Conservation (phyloP, 2,797 vertebrate species). For the Anguilla obscura region DNA sequence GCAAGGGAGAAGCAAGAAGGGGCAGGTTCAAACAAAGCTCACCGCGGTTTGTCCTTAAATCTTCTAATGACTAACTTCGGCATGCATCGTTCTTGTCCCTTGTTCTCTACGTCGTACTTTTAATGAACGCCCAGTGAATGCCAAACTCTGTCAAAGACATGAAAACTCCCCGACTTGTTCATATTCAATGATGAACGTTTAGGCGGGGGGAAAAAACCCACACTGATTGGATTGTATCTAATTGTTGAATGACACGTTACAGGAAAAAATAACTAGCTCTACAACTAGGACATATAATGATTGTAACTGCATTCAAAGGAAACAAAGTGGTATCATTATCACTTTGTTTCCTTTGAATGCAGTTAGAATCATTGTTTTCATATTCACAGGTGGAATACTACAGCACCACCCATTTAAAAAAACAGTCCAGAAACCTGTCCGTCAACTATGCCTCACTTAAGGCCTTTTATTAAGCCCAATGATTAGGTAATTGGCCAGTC, state of each 20-base stretch:
- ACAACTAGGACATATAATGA: not conserved
- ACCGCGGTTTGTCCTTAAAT: not conserved
- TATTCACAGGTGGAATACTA: too few relatives aligned
- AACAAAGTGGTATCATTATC: not conserved
- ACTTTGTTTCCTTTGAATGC: not conserved
- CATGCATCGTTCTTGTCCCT: not conserved
- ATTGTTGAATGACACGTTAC: not conserved
- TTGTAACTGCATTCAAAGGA: not conserved
- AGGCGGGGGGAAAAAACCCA: not conserved
- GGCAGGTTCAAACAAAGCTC: not conserved
- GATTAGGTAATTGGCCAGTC: too few relatives aligned
- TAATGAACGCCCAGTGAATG: not conserved
- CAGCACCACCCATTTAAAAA: too few relatives aligned
- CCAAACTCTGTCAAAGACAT: not conserved
- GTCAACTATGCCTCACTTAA: too few relatives aligned
- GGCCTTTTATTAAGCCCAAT: too few relatives aligned
- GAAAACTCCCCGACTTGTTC: too few relatives aligned
- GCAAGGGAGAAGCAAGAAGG: conserved; percentile 19
- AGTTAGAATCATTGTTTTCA: not conserved
- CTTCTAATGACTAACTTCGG: not conserved
- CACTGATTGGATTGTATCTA: not conserved
- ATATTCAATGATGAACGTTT: too few relatives aligned
- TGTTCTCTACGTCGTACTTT: not conserved
- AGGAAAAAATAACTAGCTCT: not conserved
- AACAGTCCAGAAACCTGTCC: too few relatives aligned